Percentiles rank a stretch among this genome's conserved stretches.
Evolutionary conservation across 2,113 vertebrate species (phyloP).

Genomic region (Eolophus roseicapilla): DNA sequence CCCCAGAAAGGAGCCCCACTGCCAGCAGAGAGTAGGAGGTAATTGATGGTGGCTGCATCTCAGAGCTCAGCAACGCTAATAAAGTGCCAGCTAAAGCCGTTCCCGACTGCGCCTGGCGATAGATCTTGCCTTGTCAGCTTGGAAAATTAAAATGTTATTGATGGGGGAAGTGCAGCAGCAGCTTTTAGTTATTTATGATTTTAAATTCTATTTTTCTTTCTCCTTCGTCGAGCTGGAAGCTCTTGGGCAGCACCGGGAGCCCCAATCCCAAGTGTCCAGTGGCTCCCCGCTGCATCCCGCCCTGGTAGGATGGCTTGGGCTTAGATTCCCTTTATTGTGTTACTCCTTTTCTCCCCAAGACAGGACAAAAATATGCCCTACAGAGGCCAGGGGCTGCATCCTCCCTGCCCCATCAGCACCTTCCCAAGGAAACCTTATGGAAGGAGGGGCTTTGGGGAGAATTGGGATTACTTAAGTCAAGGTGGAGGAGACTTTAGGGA

Average conservation of each 20-base stretch:
- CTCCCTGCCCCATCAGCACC: neutral
- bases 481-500: neutral
- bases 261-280: accelerated
- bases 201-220: neutral
- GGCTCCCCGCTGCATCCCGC: neutral
- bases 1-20: accelerated
- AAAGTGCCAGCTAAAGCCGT: neutral
- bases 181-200: neutral
- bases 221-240: neutral
- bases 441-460: neutral
- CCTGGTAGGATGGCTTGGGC: accelerated
- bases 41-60: neutral
- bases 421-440: neutral
- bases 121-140: neutral
- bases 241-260: accelerated
- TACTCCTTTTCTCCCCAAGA: accelerated
- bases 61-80: neutral
- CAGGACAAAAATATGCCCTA: neutral
- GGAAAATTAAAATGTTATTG: slow-evolving; percentile 36
- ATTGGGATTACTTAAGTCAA: neutral
- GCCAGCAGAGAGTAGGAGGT: neutral
- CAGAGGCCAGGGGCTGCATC: accelerated
- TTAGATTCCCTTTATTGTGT: neutral
- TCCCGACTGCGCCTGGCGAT: neutral
- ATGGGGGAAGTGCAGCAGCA: neutral